Percentiles rank a stretch among this genome's conserved stretches.
Evolutionary conservation across 2,888 invertebrate species (phyloP).

Genomic region (Melipona bicolor): DNA sequence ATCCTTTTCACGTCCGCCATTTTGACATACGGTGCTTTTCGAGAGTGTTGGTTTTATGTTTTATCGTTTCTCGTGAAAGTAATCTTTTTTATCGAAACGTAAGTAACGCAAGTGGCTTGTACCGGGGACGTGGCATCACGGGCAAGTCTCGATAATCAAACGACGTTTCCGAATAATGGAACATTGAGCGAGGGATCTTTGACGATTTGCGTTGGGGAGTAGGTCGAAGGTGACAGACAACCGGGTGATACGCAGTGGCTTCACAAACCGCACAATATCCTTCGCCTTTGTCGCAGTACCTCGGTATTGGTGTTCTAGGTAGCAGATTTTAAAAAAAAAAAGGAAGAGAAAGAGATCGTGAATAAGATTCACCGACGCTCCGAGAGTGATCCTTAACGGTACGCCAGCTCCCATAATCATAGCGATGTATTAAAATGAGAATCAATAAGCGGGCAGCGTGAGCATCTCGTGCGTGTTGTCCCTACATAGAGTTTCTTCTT

Average conservation of each 20-base stretch:
- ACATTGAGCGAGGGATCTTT: constrained; percentile 67
- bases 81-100: constrained; percentile 84
- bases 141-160: constrained; percentile 54
- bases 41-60: constrained; percentile 89
- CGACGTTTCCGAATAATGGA: constrained; percentile 64
- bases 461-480: constrained; percentile 73
- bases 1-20: constrained; percentile 92
- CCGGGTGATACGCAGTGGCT: constrained; percentile 79
- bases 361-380: constrained; percentile 64
- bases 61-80: constrained; percentile 88
- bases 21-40: constrained; percentile 91
- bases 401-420: constrained; percentile 70
- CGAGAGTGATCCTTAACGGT: constrained; percentile 67
- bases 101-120: constrained; percentile 79
- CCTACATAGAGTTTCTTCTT: constrained; percentile 41
- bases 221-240: constrained; percentile 82
- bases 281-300: constrained; percentile 65
- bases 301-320: constrained; percentile 67
- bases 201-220: constrained; percentile 76
- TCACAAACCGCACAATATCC: constrained; percentile 72
- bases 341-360: constrained; percentile 18
- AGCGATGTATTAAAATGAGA: constrained; percentile 75
- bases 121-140: constrained; percentile 60
- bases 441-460: constrained; percentile 79
- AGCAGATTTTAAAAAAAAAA: constrained; percentile 58